Conservation (phyloP, 2,113 vertebrate species). For the Bolborhynchus lineola region DNA sequence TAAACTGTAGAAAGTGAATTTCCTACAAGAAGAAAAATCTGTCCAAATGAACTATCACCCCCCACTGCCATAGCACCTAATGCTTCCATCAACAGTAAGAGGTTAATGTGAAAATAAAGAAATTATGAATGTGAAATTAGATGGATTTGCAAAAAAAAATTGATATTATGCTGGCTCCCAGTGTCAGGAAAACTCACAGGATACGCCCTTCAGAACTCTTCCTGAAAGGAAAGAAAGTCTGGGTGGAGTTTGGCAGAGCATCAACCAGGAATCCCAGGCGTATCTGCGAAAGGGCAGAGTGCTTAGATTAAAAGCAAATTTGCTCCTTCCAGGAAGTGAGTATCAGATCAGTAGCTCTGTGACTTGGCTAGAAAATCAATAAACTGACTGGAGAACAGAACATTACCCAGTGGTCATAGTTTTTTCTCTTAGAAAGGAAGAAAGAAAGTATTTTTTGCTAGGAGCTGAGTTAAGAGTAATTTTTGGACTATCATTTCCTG, state of each 20-base stretch:
- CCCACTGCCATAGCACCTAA: not conserved
- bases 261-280: not conserved
- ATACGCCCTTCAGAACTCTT: constrained; percentile 31
- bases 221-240: constrained; percentile 56
- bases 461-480: not conserved
- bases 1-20: not conserved
- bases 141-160: not conserved
- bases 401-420: not conserved
- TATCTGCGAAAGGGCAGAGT: not conserved
- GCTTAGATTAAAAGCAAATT: not conserved
- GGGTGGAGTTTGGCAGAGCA: constrained; percentile 31
- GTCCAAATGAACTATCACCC: not conserved
- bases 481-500: not conserved
- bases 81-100: not conserved
- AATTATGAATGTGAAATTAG: not conserved
- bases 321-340: not conserved
- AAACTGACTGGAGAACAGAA: not conserved
- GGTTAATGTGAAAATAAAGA: not conserved
- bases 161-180: not conserved
- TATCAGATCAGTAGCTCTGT: not conserved
- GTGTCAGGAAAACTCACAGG: constrained; percentile 34
- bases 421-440: not conserved
- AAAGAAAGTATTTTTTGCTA: not conserved
- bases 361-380: not conserved
- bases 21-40: not conserved